phyloP scores from a whole-genome alignment of 2,797 vertebrate genomes.

The Xiphorhynchus erythropygius region DNA sequence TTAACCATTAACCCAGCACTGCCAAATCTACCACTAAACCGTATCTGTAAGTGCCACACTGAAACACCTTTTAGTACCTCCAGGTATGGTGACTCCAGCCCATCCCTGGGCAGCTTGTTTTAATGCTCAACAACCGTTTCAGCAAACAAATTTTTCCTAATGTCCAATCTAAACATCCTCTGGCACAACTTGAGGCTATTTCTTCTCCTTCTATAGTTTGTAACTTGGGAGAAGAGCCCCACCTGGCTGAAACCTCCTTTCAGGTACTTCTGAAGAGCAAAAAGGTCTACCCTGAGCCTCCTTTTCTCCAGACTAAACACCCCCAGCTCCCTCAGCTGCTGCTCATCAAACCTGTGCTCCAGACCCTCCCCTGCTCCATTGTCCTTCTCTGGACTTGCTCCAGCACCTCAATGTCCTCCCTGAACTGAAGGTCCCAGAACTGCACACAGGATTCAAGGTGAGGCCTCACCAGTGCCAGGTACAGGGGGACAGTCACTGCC shows the following conservation, averaged over 20 bases:
- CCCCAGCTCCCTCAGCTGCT: rapidly evolving
- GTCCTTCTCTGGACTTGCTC: rapidly evolving
- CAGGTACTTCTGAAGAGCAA: not conserved
- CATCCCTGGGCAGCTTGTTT: not conserved
- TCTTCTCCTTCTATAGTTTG: not conserved
- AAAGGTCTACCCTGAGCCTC: not conserved
- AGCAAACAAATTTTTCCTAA: not conserved
- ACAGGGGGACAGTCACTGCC: rapidly evolving
- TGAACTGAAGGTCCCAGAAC: not conserved
- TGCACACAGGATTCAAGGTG: rapidly evolving
- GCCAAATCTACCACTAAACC: not conserved
- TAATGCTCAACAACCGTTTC: rapidly evolving
- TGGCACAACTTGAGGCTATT: not conserved
- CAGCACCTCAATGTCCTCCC: not conserved
- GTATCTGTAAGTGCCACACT: too few species aligned
- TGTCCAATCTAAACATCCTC: not conserved
- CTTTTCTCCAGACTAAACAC: not conserved
- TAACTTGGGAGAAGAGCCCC: not conserved
- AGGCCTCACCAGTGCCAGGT: rapidly evolving
- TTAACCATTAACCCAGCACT: not conserved
- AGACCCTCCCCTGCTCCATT: not conserved
- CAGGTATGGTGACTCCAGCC: not conserved
- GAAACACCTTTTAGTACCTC: not conserved
- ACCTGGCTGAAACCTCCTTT: not conserved
- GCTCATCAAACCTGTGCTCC: not conserved